A percentile compares a stretch with the other conserved stretches of the same genome.
phyloP scores from a whole-genome alignment of 2,113 vertebrate genomes.

The Phyllopteryx taeniolatus region DNA sequence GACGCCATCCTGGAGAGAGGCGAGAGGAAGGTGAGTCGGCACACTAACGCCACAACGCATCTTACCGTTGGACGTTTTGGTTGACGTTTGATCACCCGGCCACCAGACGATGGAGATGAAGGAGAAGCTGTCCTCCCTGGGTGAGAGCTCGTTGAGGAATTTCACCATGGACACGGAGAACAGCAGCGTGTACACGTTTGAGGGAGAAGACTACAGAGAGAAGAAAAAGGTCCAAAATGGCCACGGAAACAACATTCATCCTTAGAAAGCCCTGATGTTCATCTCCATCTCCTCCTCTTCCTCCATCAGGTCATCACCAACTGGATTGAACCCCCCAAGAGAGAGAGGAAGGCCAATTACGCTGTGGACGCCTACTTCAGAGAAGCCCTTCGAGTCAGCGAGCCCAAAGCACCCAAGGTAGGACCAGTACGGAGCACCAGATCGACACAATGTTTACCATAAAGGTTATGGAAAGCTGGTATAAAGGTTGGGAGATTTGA shows the following conservation, averaged over 20 bases:
- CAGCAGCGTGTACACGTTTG: conserved; percentile 96
- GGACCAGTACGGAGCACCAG: not conserved
- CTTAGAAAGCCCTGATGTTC: not conserved
- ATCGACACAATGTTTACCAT: not conserved
- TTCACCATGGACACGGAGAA: conserved; percentile 97
- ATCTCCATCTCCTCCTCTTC: not conserved
- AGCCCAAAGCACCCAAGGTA: conserved; percentile 98
- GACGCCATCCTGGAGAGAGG: conserved; percentile 93
- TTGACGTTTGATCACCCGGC: not conserved
- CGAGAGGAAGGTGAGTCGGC: conserved; percentile 84
- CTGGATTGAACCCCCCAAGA: conserved; percentile 97
- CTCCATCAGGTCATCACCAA: conserved; percentile 85
- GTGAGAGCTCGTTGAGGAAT: conserved; percentile 92
- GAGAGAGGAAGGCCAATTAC: conserved; percentile 97
- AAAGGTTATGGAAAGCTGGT: too few relatives aligned
- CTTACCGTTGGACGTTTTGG: not conserved
- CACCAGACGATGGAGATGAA: conserved; percentile 94
- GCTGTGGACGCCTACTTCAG: conserved; percentile 97
- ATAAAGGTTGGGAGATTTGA: too few relatives aligned
- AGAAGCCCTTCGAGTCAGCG: conserved; percentile 95
- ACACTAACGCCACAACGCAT: not conserved
- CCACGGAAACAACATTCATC: not conserved
- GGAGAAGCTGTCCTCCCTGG: conserved; percentile 89
- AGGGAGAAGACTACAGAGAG: conserved; percentile 98
- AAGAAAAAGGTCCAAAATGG: conserved; percentile 89